Evolutionary conservation across 1,140 invertebrate genomes (phyloP).

Genomic region (Zeugodacus cucurbitae): DNA sequence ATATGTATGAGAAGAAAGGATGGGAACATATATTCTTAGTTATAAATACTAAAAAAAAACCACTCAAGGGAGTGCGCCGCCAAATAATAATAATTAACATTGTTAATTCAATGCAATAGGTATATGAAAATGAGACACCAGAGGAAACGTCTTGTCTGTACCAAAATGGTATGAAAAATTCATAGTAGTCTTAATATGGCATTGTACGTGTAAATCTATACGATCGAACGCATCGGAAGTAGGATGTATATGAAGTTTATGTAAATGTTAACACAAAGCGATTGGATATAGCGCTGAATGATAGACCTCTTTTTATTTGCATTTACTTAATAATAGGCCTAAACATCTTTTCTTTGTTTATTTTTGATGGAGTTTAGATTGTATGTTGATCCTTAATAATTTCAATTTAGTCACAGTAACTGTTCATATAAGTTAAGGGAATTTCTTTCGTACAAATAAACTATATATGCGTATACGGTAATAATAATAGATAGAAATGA

Average conservation of each 20-base stretch:
- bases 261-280: neutral
- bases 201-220: neutral
- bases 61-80: neutral
- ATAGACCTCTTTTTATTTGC: neutral
- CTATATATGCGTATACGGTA: neutral
- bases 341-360: neutral
- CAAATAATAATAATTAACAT: neutral
- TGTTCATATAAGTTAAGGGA: neutral
- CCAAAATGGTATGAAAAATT: neutral
- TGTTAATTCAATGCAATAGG: neutral
- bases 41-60: conserved; percentile 3
- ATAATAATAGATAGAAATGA: neutral
- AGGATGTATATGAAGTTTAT: neutral
- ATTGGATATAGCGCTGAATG: neutral
- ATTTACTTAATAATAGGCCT: neutral
- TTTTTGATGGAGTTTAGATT: neutral
- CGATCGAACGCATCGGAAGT: neutral
- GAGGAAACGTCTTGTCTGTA: neutral
- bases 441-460: neutral
- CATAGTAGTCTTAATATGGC: neutral
- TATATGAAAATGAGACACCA: neutral
- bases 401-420: neutral
- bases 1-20: neutral
- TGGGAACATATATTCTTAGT: neutral
- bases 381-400: neutral